phyloP scores from a whole-genome alignment of 2,797 vertebrate species.

The Meriones psammophilus region DNA sequence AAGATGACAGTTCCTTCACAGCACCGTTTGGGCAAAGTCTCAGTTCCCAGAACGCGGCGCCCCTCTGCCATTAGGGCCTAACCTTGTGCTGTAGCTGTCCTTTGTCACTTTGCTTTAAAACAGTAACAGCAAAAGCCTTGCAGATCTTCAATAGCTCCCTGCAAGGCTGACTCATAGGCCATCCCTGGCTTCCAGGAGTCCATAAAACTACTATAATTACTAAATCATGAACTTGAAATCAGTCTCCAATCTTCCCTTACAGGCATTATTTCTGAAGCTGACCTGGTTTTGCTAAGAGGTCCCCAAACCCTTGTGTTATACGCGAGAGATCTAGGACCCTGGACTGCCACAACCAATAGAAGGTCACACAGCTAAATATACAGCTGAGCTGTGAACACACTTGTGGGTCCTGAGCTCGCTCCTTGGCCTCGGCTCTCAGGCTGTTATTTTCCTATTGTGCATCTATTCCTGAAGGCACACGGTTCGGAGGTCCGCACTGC shows the following conservation, averaged over 20 bases:
- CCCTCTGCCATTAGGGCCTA: background rate
- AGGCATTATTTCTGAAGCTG: background rate
- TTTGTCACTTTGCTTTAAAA: background rate
- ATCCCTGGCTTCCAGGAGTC: constrained; percentile 39
- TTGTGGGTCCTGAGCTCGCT: background rate
- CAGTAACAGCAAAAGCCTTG: background rate
- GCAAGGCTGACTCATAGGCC: constrained; percentile 50
- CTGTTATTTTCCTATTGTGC: constrained; percentile 1
- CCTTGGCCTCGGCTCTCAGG: background rate
- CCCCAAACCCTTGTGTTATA: background rate
- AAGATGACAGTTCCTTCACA: fast-evolving
- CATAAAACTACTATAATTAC: constrained; percentile 58
- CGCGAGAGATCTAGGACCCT: background rate
- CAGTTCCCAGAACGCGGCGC: background rate
- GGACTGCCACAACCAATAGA: background rate
- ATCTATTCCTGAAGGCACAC: constrained; percentile 21
- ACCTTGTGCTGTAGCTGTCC: background rate
- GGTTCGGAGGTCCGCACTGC: constrained; percentile 15
- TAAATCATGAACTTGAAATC: background rate
- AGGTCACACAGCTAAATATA: constrained; percentile 8
- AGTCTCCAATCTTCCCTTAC: background rate
- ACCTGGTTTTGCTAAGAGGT: constrained; percentile 42
- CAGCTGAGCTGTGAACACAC: background rate
- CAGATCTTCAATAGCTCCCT: constrained; percentile 17
- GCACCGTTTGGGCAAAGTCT: background rate